Evolutionary conservation across 2,113 vertebrate genomes (phyloP).

Genomic region (Otis tarda): DNA sequence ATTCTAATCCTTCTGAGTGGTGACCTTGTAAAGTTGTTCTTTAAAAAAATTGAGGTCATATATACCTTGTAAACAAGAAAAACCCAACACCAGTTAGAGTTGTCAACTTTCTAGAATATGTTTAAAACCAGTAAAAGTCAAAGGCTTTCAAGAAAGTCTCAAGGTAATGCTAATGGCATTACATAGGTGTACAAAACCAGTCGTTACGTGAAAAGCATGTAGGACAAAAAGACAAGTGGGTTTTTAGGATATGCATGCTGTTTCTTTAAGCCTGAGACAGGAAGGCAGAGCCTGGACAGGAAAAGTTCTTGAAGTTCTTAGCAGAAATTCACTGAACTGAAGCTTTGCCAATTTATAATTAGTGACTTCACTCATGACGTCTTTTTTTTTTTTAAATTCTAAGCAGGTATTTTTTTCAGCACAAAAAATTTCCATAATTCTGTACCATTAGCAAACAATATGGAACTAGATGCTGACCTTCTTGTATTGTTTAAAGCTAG

Average conservation of each 20-base stretch:
- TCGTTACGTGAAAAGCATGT: neutral
- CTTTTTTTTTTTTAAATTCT: neutral
- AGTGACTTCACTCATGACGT: neutral
- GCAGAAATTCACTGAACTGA: neutral
- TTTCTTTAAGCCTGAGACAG: neutral
- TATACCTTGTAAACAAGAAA: conserved; percentile 2
- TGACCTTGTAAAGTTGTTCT: neutral
- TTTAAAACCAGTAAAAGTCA: neutral
- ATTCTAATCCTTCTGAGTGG: neutral
- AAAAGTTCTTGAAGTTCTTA: conserved; percentile 11
- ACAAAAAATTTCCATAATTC: neutral
- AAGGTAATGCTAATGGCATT: neutral
- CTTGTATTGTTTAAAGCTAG: neutral
- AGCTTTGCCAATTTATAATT: neutral
- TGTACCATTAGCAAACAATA: neutral
- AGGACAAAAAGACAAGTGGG: neutral
- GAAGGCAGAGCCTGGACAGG: neutral
- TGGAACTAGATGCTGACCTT: neutral
- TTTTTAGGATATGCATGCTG: neutral
- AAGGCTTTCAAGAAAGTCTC: neutral
- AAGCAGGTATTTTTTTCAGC: neutral
- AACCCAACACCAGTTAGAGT: neutral
- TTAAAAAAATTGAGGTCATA: neutral
- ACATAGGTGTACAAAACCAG: no score
- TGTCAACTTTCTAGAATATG: neutral